Evolutionary conservation across 2,797 vertebrate species (phyloP), one percentile per base, ranked within the genome.

Genomic region (Betta splendens): DNA sequence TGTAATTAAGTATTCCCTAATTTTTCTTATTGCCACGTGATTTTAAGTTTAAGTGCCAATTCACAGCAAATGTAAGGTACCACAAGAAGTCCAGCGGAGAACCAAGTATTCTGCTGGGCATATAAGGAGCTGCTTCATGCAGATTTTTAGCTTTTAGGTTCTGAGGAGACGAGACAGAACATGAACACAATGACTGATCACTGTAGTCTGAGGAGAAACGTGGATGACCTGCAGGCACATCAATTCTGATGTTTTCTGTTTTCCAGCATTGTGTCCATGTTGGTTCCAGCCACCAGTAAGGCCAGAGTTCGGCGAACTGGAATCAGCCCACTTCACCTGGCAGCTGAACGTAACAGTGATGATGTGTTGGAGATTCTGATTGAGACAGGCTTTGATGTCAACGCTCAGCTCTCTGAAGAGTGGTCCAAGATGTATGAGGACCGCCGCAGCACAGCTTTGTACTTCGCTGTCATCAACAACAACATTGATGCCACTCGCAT

Each of bases 321-420:
- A 36, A 94, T 98, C 85, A 99, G 96, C 55, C 97, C 97, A 0
- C 88, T 99, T 26, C 97, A 99, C 70, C 36, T 97, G 15, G 97
- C 97, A 0, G 95, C 95, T 0, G 96, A 99, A 31, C 89, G 90
- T 47, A 95, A 98, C 84, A 87, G 90, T 0, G 92, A 97, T 0
- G 88, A 90, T 0, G 83, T 94, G 44, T 79, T 99, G 35, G 94
- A 97, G 74, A 61, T 88, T 39, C 91, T 98, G 63, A 91, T 98
- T 0, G 74, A 89, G 2, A 92, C 92, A 0, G 95, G 94, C 65
- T 98, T 94, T 0, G 94, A 96, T 0, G 94, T 97, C 65, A 97
- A 97, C 11, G 80, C 90, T 4, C 72, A 73, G 51, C 91, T 99
- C 46, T 96, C 94, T 0, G 79, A 85, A 0, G 95, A 96, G 18